A percentile compares a stretch with the other conserved stretches of the same genome.
Conservation (phyloP, 2,113 vertebrate genomes). For the Pristiophorus japonicus region DNA sequence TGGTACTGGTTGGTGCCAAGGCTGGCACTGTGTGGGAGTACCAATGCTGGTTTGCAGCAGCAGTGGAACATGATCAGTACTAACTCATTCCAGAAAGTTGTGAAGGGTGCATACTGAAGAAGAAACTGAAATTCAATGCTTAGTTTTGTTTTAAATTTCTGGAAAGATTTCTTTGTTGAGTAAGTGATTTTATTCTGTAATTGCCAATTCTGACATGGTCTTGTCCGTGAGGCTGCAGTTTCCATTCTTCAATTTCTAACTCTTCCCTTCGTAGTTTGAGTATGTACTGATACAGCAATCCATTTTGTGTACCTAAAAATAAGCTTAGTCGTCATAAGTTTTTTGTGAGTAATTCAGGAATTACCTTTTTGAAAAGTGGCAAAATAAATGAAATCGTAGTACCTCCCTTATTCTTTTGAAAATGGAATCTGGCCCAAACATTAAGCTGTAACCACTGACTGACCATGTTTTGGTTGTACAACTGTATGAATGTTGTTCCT, state of each 20-base stretch:
- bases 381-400: neutral
- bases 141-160: neutral
- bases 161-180: neutral
- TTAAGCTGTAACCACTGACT: neutral
- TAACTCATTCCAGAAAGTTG: neutral
- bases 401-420: neutral
- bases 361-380: neutral
- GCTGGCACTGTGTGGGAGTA: neutral
- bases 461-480: neutral
- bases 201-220: neutral
- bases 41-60: neutral
- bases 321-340: neutral
- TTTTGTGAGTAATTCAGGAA: neutral
- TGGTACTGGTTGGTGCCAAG: neutral
- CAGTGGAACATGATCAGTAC: neutral
- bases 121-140: neutral
- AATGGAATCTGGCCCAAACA: neutral
- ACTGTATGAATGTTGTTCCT: neutral
- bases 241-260: neutral
- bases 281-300: neutral
- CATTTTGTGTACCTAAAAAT: neutral
- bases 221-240: neutral
- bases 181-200: neutral
- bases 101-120: neutral
- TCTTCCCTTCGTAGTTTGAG: neutral